Conservation (phyloP, 2,888 invertebrate genomes). For the Pseudococcus longispinus region DNA sequence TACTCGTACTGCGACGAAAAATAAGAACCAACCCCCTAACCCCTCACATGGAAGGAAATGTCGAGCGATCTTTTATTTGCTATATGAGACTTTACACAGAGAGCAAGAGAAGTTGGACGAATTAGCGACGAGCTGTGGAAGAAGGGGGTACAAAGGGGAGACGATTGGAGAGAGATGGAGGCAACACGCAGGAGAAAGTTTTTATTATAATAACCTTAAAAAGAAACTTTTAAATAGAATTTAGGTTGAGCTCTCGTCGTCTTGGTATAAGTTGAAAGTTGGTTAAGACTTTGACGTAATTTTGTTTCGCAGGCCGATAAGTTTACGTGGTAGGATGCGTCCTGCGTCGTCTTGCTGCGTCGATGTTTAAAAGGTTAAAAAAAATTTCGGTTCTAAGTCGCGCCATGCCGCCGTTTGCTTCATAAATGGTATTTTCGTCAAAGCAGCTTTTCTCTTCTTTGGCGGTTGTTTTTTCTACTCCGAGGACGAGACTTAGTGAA, state of each 20-base stretch:
- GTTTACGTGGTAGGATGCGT: background rate
- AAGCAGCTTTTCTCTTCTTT: slow-evolving; percentile 1
- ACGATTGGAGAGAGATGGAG: too few species aligned
- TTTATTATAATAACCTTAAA: slow-evolving; percentile 46
- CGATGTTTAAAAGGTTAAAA: background rate
- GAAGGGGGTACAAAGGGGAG: background rate
- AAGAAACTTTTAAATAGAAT: slow-evolving; percentile 47
- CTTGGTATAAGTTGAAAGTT: slow-evolving; percentile 36
- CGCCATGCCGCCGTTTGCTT: background rate
- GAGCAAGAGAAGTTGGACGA: background rate
- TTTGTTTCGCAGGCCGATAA: slow-evolving; percentile 40
- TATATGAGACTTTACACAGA: background rate
- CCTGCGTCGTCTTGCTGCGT: background rate
- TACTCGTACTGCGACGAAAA: background rate
- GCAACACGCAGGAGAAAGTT: background rate
- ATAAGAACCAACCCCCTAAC: background rate
- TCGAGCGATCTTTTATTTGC: background rate
- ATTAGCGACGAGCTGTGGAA: background rate
- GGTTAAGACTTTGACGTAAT: slow-evolving; percentile 36
- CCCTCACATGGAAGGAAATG: background rate
- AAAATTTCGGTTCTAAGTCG: background rate
- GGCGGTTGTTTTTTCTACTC: background rate
- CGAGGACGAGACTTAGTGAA: background rate
- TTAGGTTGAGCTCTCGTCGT: slow-evolving; percentile 10
- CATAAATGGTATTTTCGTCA: slow-evolving; percentile 10